A percentile compares a stretch with the other conserved stretches of the same genome.
These are phyloP conservation scores for Sylvia borin DNA, from an alignment of 2,797 vertebrate genomes.

Conservation along the genomic window DNA sequence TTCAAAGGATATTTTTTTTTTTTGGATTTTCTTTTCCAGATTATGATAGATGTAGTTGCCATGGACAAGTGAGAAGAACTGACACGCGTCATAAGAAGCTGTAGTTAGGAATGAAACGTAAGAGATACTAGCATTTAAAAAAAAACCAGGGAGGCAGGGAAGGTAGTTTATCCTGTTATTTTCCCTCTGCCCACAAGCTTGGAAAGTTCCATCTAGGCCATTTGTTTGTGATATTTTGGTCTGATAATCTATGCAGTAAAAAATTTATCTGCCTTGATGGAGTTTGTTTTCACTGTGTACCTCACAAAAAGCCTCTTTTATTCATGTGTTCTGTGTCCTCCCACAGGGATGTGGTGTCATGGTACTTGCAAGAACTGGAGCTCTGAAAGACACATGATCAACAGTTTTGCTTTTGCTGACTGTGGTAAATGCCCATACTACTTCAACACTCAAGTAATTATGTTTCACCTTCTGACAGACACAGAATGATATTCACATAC, in stretches of 20 bases:
- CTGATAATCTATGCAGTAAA: background rate
- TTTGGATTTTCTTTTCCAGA: background rate
- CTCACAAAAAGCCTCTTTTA: background rate
- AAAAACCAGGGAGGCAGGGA: background rate
- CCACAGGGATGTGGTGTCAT: background rate
- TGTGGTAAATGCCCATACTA: background rate
- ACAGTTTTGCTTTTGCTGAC: accelerated
- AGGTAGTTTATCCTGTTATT: background rate
- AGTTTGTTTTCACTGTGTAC: background rate
- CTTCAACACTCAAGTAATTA: background rate
- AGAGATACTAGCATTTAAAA: background rate
- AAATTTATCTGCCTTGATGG: background rate
- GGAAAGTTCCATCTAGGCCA: background rate
- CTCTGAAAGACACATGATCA: background rate
- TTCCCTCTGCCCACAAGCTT: background rate
- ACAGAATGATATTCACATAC: background rate
- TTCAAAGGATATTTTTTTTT: background rate
- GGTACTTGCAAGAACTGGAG: background rate
- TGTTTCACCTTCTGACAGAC: background rate
- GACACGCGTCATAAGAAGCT: background rate
- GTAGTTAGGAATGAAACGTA: background rate
- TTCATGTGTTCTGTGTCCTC: background rate
- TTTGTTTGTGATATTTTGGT: background rate
- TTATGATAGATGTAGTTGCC: background rate
- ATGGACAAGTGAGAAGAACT: background rate